A percentile compares a stretch with the other conserved stretches of the same genome.
Conservation (phyloP, 2,888 invertebrate species). For the Ypsolopha scabrella region DNA sequence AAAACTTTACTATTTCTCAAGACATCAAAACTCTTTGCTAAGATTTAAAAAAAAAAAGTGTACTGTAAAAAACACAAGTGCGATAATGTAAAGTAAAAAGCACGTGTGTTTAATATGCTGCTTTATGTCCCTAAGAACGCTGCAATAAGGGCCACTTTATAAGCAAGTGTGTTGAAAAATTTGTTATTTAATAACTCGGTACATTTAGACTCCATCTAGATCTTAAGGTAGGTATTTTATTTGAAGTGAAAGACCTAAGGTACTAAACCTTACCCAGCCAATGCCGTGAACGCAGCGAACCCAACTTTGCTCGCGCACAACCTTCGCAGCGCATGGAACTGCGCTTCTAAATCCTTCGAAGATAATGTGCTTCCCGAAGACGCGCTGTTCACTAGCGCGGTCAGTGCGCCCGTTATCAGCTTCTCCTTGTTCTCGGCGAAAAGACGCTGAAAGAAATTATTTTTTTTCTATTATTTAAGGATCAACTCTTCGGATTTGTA, state of each 20-base stretch:
- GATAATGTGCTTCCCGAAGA: constrained; percentile 55
- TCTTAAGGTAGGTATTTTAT: background rate
- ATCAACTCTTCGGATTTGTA: background rate
- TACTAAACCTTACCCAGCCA: constrained; percentile 76
- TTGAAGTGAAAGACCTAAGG: background rate
- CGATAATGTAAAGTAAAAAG: no score
- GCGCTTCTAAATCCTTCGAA: constrained; percentile 87
- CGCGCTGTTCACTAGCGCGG: constrained; percentile 72
- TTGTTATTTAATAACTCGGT: background rate
- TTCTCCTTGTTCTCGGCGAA: constrained; percentile 99
- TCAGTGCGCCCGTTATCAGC: constrained; percentile 91
- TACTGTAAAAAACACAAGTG: no score
- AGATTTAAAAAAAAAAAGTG: no score
- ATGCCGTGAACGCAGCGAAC: constrained; percentile 93
- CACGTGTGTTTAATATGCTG: no score
- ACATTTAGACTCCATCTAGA: background rate
- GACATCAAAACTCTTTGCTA: no score
- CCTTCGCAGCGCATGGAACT: constrained; percentile 93
- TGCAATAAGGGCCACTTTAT: no score
- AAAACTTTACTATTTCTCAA: no score
- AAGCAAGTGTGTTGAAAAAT: no score
- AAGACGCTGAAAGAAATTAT: constrained; percentile 77
- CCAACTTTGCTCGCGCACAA: constrained; percentile 98
- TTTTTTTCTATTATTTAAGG: background rate
- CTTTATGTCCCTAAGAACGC: no score